Percentiles rank a stretch among this genome's conserved stretches.
phyloP scores from a whole-genome alignment of 1,140 invertebrate species.

The Phymastichus coffea region DNA sequence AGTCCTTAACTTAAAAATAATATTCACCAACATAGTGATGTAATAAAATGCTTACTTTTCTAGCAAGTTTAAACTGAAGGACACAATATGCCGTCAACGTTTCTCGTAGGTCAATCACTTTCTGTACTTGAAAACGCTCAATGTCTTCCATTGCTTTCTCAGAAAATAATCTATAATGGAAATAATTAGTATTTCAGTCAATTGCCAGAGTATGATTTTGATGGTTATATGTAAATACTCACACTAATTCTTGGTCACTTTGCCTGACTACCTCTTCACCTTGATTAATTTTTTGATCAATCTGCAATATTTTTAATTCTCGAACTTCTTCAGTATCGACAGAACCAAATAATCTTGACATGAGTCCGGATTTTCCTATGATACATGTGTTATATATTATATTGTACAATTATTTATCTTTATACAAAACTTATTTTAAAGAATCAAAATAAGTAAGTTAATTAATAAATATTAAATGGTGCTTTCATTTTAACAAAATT shows the following conservation, averaged over 20 bases:
- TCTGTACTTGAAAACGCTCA: conserved; percentile 77
- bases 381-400: no score
- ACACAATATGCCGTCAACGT: conserved; percentile 74
- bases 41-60: conserved; percentile 64
- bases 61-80: conserved; percentile 77
- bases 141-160: conserved; percentile 72
- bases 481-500: no score
- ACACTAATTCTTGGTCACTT: conserved; percentile 66
- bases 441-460: neutral
- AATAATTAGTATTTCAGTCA: conserved; percentile 22
- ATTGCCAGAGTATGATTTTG: neutral
- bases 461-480: no score
- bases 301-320: conserved; percentile 68
- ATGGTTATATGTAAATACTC: conserved; percentile 35
- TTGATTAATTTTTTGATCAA: conserved; percentile 73
- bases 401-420: no score
- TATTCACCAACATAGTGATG: conserved; percentile 1
- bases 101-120: conserved; percentile 74
- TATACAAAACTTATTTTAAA: neutral
- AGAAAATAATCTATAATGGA: conserved; percentile 68
- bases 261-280: conserved; percentile 63
- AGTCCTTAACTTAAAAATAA: neutral
- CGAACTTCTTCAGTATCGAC: conserved; percentile 78
- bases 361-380: conserved; percentile 68
- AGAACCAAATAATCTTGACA: conserved; percentile 75